Evolutionary conservation across 2,888 invertebrate genomes (phyloP).

Genomic region (Coecobrya sp.): DNA sequence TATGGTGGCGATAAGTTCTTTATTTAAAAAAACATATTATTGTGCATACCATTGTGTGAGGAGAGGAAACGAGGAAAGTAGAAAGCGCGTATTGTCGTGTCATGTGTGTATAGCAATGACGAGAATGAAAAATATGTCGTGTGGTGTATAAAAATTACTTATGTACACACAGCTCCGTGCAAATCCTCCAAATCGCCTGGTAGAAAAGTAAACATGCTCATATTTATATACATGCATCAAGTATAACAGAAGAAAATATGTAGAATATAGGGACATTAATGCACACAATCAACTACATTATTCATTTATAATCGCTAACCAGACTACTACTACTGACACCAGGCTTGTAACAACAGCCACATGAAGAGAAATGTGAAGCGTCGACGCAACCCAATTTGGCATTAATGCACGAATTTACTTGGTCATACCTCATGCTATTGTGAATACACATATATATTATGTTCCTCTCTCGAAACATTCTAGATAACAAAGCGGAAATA

Average conservation of each 20-base stretch:
- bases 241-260: not conserved
- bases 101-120: not conserved
- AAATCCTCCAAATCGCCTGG: not conserved
- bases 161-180: not conserved
- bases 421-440: not conserved
- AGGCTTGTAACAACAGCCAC: not conserved
- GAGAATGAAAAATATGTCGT: not conserved
- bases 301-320: conserved; percentile 43
- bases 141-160: not conserved
- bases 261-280: not conserved
- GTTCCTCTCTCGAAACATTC: too few relatives aligned
- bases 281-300: not conserved
- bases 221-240: not conserved
- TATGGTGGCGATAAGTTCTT: not conserved
- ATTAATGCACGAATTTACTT: conserved; percentile 43
- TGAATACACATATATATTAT: not conserved
- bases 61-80: not conserved
- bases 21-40: too few relatives aligned
- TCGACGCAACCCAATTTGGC: conserved; percentile 34
- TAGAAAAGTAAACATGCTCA: not conserved
- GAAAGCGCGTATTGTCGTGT: not conserved
- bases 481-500: not conserved
- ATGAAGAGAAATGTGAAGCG: conserved; percentile 45
- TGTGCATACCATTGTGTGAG: too few relatives aligned
- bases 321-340: not conserved